A percentile compares a stretch with the other conserved stretches of the same genome.
These are phyloP conservation scores for Hoplostethus mediterraneus DNA, from an alignment of 2,797 vertebrate species.

Conservation along the genomic window DNA sequence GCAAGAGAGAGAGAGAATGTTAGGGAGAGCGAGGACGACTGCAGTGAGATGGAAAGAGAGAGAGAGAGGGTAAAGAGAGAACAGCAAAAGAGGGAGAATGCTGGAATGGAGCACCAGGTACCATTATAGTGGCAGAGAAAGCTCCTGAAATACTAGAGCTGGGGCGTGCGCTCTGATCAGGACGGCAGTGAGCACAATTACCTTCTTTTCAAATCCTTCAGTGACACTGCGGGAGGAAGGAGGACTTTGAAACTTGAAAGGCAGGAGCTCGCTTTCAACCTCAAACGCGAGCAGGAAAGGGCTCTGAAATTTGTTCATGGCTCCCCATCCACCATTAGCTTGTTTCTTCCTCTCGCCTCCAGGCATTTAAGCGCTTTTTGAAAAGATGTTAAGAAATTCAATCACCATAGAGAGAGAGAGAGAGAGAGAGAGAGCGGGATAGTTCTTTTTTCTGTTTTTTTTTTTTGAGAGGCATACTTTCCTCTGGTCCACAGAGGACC, in stretches of 20 bases:
- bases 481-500: conserved; percentile 96
- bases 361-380: conserved; percentile 99
- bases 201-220: conserved; percentile 99
- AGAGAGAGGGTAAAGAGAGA: conserved; percentile 36
- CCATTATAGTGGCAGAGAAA: conserved; percentile 97
- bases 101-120: conserved; percentile 90
- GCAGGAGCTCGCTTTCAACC: conserved; percentile 99
- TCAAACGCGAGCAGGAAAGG: conserved; percentile 99
- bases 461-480: conserved; percentile 90
- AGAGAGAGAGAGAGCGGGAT: conserved; percentile 92
- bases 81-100: conserved; percentile 70
- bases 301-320: conserved; percentile 99
- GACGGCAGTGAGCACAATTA: conserved; percentile 99
- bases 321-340: conserved; percentile 99
- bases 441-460: conserved; percentile 75
- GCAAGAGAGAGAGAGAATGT: conserved; percentile 64
- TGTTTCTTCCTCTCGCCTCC: conserved; percentile 99
- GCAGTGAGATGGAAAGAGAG: conserved; percentile 60
- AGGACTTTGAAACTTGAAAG: conserved; percentile 99
- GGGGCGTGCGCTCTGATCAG: conserved; percentile 99
- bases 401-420: conserved; percentile 99
- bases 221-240: conserved; percentile 99
- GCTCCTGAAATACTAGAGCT: conserved; percentile 99
- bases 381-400: conserved; percentile 99
- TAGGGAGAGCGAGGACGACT: conserved; percentile 62